Evolutionary conservation across 2,797 vertebrate genomes (phyloP), one percentile per base, ranked within the genome.

Genomic region (Hylomyscus alleni): DNA sequence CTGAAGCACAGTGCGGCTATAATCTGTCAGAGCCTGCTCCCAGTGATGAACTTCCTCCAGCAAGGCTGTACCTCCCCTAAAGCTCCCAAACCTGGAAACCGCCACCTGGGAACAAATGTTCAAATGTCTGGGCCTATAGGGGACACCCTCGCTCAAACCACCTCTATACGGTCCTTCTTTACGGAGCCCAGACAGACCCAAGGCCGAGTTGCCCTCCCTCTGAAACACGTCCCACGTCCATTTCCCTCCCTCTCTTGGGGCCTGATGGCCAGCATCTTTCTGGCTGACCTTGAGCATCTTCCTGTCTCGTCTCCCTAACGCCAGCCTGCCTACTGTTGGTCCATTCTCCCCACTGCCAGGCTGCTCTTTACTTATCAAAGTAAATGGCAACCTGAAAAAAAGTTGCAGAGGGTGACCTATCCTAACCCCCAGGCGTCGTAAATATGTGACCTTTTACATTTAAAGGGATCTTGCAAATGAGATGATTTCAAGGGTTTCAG

Each of bases 311-410:
- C 75, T 89, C 62, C 73, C 19, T 86, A 88, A 83, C 26, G 73
- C 37, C 78, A 67, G 17, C 78, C 73, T 81, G 54, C 8, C 44
- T 90, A 50, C 20, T 69, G 88, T 52, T 6, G 26, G 73, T 17
- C 52, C 40, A 31, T 94, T 40, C 69, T 93, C 60, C 62, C 52
- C 62, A 69, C 37, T 89, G 3, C 52, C 47, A 76, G 44, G 37
- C 19, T 94, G 82, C 54, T 52, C 50, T 69, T 95, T 87, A 84
- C 83, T 83, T 82, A 44, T 92, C 92, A 81, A 92, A 95, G 78
- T 65, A 29, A 19, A 50, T 86, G 34, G n/a, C 81, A 95, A 26
- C 76, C 52, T n/a, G 75, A 82, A 62, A 83, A 83, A 89, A 12
- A 47, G 3, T 34, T 9, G 44, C 72, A 75, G 54, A 87, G 87